Conservation (phyloP, 2,113 vertebrate species). For the Apeltes quadracus region DNA sequence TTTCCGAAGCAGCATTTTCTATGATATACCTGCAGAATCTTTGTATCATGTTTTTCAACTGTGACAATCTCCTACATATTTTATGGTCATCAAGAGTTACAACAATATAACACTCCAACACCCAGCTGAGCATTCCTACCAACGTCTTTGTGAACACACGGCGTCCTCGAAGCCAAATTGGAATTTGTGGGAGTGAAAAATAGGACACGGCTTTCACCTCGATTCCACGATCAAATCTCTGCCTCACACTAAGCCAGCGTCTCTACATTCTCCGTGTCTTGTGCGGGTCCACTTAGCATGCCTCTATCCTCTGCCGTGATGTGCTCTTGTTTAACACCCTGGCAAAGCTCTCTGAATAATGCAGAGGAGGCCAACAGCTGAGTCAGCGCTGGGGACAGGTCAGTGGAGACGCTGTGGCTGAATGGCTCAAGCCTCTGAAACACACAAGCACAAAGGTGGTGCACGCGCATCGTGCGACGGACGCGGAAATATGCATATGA, state of each 20-base stretch:
- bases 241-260: constrained; percentile 29
- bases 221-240: constrained; percentile 36
- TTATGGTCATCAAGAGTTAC: not conserved
- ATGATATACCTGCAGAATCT: not conserved
- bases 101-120: not conserved
- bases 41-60: not conserved
- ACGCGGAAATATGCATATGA: constrained; percentile 10
- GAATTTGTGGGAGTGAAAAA: constrained; percentile 16
- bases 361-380: constrained; percentile 58
- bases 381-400: constrained; percentile 72
- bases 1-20: not conserved
- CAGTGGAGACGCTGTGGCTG: constrained; percentile 53
- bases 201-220: constrained; percentile 10
- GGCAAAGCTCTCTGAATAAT: constrained; percentile 71
- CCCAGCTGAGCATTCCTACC: not conserved
- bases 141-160: not conserved
- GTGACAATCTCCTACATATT: not conserved
- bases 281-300: constrained; percentile 57
- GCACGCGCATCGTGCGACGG: constrained; percentile 2
- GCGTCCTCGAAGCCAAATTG: constrained; percentile 9
- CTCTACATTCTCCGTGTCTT: constrained; percentile 26
- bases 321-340: constrained; percentile 70
- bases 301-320: constrained; percentile 51
- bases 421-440: constrained; percentile 41
- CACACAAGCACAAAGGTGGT: constrained; percentile 17